Percentiles rank a stretch among this genome's conserved stretches.
These are phyloP conservation scores for Neosilurus mollespiculum DNA, from an alignment of 2,797 vertebrate species.

Conservation along the genomic window DNA sequence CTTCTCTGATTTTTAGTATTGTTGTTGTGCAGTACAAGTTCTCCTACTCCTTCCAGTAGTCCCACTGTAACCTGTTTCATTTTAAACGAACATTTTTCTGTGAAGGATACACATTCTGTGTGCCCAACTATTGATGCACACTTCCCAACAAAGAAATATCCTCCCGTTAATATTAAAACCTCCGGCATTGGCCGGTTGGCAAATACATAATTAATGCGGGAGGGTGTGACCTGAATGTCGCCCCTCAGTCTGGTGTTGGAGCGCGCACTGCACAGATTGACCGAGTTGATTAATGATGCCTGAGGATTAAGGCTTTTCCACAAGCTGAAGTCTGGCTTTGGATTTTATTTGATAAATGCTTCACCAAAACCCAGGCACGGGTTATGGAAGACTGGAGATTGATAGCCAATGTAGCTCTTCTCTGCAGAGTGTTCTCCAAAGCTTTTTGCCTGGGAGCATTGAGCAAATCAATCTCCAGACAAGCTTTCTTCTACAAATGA, in stretches of 20 bases:
- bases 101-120: slow-evolving; percentile 12
- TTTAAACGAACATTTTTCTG: slow-evolving; percentile 28
- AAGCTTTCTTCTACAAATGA: slow-evolving; percentile 26
- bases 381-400: not conserved
- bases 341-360: slow-evolving; percentile 7
- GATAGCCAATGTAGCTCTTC: not conserved
- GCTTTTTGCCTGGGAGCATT: slow-evolving; percentile 4
- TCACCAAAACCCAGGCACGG: not conserved
- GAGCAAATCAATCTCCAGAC: slow-evolving; percentile 8
- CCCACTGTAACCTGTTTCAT: slow-evolving; percentile 23
- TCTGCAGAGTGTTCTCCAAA: slow-evolving; percentile 5
- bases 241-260: slow-evolving; percentile 32
- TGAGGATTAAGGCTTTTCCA: slow-evolving; percentile 17
- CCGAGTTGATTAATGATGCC: slow-evolving; percentile 48
- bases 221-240: slow-evolving; percentile 52
- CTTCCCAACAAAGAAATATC: slow-evolving; percentile 54
- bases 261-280: slow-evolving; percentile 24
- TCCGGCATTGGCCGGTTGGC: slow-evolving; percentile 41
- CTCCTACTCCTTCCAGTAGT: slow-evolving; percentile 22
- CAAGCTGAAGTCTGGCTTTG: not conserved
- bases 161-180: slow-evolving; percentile 65
- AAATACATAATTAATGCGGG: slow-evolving; percentile 65
- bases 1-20: no score
- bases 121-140: slow-evolving; percentile 42
- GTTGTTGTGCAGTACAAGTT: not conserved